These are phyloP conservation scores for Python bivittatus DNA, from an alignment of 2,113 vertebrate genomes.

Conservation along the genomic window DNA sequence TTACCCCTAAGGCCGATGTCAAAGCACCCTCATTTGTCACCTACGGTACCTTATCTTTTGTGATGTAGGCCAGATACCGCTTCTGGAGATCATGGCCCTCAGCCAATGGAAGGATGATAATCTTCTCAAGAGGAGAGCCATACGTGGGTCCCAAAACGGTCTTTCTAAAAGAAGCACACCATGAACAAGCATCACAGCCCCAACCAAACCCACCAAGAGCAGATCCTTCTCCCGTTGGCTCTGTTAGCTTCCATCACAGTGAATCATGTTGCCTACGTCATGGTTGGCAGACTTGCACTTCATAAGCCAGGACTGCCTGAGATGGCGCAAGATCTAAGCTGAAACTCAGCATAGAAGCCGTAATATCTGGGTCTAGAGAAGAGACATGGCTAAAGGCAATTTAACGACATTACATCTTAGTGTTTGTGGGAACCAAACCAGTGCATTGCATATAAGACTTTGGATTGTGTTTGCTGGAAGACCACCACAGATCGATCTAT, in stretches of 20 bases:
- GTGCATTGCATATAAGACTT: too few relatives aligned
- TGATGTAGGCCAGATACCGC: slow-evolving; percentile 83
- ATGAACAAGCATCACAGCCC: neutral
- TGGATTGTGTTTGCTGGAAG: neutral
- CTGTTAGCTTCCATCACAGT: too few relatives aligned
- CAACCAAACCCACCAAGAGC: neutral
- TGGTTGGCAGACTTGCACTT: too few relatives aligned
- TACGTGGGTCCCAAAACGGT: slow-evolving; percentile 84
- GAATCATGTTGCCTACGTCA: neutral
- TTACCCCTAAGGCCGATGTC: too few relatives aligned
- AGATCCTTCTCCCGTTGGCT: neutral
- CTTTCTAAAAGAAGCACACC: slow-evolving; percentile 75
- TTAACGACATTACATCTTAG: too few relatives aligned
- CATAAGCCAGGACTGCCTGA: too few relatives aligned
- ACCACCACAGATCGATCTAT: too few relatives aligned
- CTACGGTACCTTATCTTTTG: slow-evolving; percentile 87
- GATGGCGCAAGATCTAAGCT: neutral
- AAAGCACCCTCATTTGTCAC: neutral
- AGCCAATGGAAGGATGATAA: slow-evolving; percentile 75
- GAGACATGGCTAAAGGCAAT: too few relatives aligned
- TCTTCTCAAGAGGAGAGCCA: slow-evolving; percentile 84
- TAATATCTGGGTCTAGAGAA: neutral
- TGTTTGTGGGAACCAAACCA: too few relatives aligned
- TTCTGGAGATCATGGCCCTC: slow-evolving; percentile 57
- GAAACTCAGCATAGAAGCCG: neutral